Conservation (phyloP, 2,797 vertebrate species). For the Syngnathus acus region DNA sequence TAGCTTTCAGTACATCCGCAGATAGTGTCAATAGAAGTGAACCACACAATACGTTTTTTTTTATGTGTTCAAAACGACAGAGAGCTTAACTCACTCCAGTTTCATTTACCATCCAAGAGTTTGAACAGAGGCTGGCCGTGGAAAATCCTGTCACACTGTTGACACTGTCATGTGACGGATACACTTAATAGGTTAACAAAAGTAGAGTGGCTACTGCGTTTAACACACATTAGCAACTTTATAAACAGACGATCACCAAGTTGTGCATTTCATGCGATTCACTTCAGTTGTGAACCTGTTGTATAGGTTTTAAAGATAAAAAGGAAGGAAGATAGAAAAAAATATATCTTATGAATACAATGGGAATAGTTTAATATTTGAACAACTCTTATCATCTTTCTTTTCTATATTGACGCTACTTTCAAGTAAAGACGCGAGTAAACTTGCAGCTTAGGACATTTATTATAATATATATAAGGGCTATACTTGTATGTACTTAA, state of each 20-base stretch:
- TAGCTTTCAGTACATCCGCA: background rate
- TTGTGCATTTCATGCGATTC: background rate
- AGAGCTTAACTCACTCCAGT: background rate
- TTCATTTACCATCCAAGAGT: constrained; percentile 6
- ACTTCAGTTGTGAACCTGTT: background rate
- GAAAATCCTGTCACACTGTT: constrained; percentile 29
- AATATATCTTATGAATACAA: no score
- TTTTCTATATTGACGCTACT: background rate
- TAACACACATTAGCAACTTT: constrained; percentile 13
- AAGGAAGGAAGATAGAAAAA: background rate
- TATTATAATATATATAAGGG: background rate
- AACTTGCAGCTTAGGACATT: background rate
- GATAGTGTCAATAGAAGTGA: background rate
- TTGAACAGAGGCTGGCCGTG: constrained; percentile 3
- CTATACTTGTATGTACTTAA: background rate
- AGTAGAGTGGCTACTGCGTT: constrained; percentile 9
- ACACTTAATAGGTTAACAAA: constrained; percentile 24
- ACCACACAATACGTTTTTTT: background rate
- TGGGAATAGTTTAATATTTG: background rate
- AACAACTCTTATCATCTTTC: background rate
- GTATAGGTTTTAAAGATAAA: background rate
- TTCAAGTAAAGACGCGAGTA: background rate
- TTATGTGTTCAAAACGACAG: no score
- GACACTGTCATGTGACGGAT: constrained; percentile 27
- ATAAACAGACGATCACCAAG: background rate